Evolutionary conservation across 1,140 invertebrate species (phyloP).

Genomic region (Phortica variegata): DNA sequence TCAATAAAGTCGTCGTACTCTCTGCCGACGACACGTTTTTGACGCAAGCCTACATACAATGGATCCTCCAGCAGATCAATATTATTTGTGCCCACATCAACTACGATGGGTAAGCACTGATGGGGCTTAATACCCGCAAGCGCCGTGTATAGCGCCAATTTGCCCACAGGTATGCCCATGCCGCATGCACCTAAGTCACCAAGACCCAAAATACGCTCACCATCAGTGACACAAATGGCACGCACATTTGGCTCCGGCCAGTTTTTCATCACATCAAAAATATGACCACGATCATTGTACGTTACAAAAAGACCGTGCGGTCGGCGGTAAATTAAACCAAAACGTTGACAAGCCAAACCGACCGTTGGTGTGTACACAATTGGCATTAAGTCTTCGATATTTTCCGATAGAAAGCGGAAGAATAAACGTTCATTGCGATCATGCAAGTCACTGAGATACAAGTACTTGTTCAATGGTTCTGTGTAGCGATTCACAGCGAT

Average conservation of each 20-base stretch:
- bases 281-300: slow-evolving; percentile 93
- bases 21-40: slow-evolving; percentile 80
- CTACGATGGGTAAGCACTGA: slow-evolving; percentile 85
- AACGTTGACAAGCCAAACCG: slow-evolving; percentile 95
- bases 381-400: slow-evolving; percentile 94
- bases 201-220: slow-evolving; percentile 90
- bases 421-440: slow-evolving; percentile 96
- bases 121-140: slow-evolving; percentile 91
- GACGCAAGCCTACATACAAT: slow-evolving; percentile 90
- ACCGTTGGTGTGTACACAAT: slow-evolving; percentile 98
- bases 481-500: slow-evolving; percentile 83
- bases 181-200: slow-evolving; percentile 93
- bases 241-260: slow-evolving; percentile 92
- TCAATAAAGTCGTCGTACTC: slow-evolving; percentile 95
- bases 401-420: slow-evolving; percentile 88
- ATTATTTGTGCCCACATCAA: slow-evolving; percentile 93
- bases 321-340: slow-evolving; percentile 90
- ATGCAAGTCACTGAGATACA: slow-evolving; percentile 84
- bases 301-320: slow-evolving; percentile 95
- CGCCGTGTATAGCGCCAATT: slow-evolving; percentile 89
- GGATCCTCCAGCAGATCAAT: slow-evolving; percentile 88
- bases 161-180: slow-evolving; percentile 89
- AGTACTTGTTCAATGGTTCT: slow-evolving; percentile 86
- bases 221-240: slow-evolving; percentile 93
- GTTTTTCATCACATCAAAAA: slow-evolving; percentile 86